A percentile compares a stretch with the other conserved stretches of the same genome.
phyloP scores from a whole-genome alignment of 2,797 vertebrate genomes.

The Decapterus maruadsi region DNA sequence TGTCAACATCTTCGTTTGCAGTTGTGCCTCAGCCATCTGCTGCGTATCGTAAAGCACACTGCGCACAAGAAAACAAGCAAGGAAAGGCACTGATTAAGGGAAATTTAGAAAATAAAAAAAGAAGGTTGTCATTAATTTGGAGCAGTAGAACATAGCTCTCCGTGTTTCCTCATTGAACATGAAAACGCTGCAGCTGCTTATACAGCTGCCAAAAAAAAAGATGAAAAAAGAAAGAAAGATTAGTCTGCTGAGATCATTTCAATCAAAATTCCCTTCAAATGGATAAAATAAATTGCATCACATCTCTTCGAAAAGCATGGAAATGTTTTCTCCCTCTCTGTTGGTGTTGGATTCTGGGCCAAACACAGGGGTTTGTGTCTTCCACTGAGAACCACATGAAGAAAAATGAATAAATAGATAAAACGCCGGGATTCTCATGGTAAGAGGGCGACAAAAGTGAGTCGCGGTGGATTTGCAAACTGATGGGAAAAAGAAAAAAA shows the following conservation, averaged over 20 bases:
- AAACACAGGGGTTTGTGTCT: slow-evolving; percentile 21
- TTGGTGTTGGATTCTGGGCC: slow-evolving; percentile 12
- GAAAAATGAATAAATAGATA: slow-evolving; percentile 38
- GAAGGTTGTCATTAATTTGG: slow-evolving; percentile 52
- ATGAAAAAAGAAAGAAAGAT: slow-evolving; percentile 32
- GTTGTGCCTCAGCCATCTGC: slow-evolving; percentile 49
- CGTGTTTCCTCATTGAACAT: slow-evolving; percentile 22
- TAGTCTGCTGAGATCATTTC: slow-evolving; percentile 44
- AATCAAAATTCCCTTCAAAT: slow-evolving; percentile 50
- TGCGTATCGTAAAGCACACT: slow-evolving; percentile 4
- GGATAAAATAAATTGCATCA: slow-evolving; percentile 41
- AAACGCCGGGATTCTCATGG: slow-evolving; percentile 27
- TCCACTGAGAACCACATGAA: slow-evolving; percentile 12
- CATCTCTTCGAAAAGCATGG: slow-evolving; percentile 27
- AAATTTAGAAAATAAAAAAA: slow-evolving; percentile 21
- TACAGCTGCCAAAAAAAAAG: slow-evolving; percentile 20
- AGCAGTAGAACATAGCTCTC: slow-evolving; percentile 28
- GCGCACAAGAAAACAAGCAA: slow-evolving; percentile 38
- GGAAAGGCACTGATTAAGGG: slow-evolving; percentile 61
- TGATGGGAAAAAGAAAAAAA: not conserved
- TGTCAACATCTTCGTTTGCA: slow-evolving; percentile 51
- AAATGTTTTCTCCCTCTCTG: slow-evolving; percentile 5
- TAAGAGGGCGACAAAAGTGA: slow-evolving; percentile 10
- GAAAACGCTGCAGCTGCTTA: slow-evolving; percentile 47
- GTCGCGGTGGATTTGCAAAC: slow-evolving; percentile 11